These are phyloP conservation scores for Sebastes taczanowskii DNA, from an alignment of 2,797 vertebrate species.

Conservation along the genomic window DNA sequence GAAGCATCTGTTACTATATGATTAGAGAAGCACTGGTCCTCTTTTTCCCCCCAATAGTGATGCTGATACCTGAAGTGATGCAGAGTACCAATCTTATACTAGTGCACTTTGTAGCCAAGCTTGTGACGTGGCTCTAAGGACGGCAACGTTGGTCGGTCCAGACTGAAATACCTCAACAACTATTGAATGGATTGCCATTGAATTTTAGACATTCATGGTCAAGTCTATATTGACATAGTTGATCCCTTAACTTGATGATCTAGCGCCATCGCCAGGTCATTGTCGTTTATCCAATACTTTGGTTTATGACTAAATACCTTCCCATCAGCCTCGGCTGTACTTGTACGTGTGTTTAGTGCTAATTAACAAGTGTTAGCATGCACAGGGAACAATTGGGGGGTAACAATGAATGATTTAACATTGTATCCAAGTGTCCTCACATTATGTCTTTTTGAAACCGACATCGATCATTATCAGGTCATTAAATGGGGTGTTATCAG, in stretches of 20 bases:
- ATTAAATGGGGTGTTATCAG: too few relatives aligned
- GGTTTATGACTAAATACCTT: neutral
- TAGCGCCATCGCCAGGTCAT: neutral
- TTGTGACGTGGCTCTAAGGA: neutral
- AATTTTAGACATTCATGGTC: neutral
- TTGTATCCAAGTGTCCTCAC: neutral
- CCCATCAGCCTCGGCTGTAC: neutral
- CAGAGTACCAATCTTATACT: neutral
- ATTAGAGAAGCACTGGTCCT: neutral
- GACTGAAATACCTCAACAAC: neutral
- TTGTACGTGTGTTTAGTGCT: neutral
- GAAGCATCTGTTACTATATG: conserved; percentile 19
- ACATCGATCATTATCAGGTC: neutral
- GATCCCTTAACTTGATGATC: neutral
- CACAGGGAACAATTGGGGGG: neutral
- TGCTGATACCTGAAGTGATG: neutral
- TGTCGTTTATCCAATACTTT: neutral
- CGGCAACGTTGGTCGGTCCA: neutral
- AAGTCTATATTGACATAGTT: neutral
- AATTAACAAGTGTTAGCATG: neutral
- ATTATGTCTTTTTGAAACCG: neutral
- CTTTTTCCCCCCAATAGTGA: neutral
- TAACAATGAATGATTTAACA: neutral
- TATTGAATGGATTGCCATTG: neutral
- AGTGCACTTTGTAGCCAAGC: rapidly evolving